Base-by-base conservation (phyloP, 1,140 invertebrate genomes). In the Saccostrea glomerata region DNA sequence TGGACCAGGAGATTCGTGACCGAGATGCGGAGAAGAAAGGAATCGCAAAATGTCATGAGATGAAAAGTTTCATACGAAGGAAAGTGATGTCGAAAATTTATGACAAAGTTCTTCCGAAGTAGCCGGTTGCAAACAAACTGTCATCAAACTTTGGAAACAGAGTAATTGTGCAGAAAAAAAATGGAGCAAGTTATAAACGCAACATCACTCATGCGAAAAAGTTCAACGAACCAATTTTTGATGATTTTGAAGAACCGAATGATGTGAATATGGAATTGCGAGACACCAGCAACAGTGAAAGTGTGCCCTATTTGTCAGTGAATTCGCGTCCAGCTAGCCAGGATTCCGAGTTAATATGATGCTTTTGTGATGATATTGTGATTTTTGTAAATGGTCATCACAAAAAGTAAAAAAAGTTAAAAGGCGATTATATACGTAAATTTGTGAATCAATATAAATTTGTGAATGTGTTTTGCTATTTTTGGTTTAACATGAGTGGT, bases 1-100 rank as follows among this genome's bases (percentile, higher is more conserved):
- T 15, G 2, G 87, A 89, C 47, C n/a, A 58, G 7, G 86, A 86
- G 66, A 40, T 83, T 5, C 5, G 73, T 56, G 89, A 86, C 63
- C 25, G 20, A 17, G 88, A 89, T 12, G n/a, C n/a, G 13, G 85
- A 77, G 36, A 40, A 36, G 11, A 87, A 88, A 85, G 85, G 70
- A 82, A 88, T 85, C 2, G 47, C 58, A 36, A 89, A 90, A 77
- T 3, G 36, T 2, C 86, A 90, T 84, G 40, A 4, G 89, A 90
- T 40, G 15, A 82, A 13, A 85, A 83, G 40, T 47, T 55, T 0
- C 56, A 83, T 1, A 86, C 84, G 0, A 20, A n/a, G n/a, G 40
- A 86, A 20, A 73, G 17, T 84, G 23, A 85, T 11, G 47, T 90
- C 54, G 47, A 15, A 23, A 36, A 84, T n/a, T n/a, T n/a, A 88